Evolutionary conservation across 2,888 invertebrate genomes (phyloP), one percentile per base, ranked within the genome.

Genomic region (Sthenelais limicola): DNA sequence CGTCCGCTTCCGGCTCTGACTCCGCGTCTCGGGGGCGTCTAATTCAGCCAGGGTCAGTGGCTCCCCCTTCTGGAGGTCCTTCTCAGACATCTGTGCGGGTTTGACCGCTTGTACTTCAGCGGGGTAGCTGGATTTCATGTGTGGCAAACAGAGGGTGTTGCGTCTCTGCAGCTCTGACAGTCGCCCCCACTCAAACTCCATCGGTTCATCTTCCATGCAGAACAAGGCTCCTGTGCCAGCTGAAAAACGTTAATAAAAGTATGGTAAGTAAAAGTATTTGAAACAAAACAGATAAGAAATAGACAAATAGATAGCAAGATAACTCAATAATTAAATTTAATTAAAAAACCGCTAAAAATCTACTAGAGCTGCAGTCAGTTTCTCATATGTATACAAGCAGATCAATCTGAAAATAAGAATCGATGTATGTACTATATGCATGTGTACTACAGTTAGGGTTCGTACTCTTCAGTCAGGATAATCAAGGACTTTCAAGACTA

Each of bases 131-230:
- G 86, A 82, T 72, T 83, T 85, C 68, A 88, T 77, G 79, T 88
- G 88, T 0, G 88, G 87, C 7, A 82, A 81, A 74, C 86, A 87
- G 28, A 88, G 81, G 0, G 87, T 87, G 76, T 88, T 88, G 12
- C 88, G 79, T 21, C 87, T 77, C 74, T 85, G 84, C 58, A 88
- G 77, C 73, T 88, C 87, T 51, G 81, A 80, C n/a, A 87, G 79
- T 0, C 87, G 77, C 7, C 80, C 81, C 81, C 82, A 82, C 66
- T 83, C 81, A 74, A 78, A 77, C 43, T 74, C 69, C 26, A 81
- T 78, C 1, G 84, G 84, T 66, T 86, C 86, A 71, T 86, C 85
- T 30, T 84, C 85, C 74, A 81, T 82, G 15, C 80, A 77, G 76
- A 82, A 81, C 73, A 83, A 33, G 12, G 77, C 78, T 7, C 83